Evolutionary conservation across 2,888 invertebrate genomes (phyloP).

Genomic region (Capitulum mitella): DNA sequence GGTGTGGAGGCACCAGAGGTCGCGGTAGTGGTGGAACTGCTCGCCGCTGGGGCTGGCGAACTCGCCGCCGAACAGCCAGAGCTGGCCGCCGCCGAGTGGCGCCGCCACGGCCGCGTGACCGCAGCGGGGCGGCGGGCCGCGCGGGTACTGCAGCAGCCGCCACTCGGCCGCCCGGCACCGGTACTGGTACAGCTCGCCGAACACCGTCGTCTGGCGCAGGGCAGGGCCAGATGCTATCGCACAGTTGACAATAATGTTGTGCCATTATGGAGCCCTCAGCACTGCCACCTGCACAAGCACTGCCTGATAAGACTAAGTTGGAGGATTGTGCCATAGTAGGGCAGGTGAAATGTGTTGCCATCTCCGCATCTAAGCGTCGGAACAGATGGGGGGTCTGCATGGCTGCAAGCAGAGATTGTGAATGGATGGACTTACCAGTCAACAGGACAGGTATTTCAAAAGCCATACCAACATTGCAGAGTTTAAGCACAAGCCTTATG

Average conservation of each 20-base stretch:
- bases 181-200: slow-evolving; percentile 73
- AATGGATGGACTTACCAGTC: no score
- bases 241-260: not conserved
- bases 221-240: no score
- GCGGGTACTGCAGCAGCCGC: slow-evolving; percentile 69
- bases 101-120: slow-evolving; percentile 78
- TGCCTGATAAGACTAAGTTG: no score
- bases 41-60: slow-evolving; percentile 81
- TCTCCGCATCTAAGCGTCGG: no score
- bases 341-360: no score
- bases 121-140: slow-evolving; percentile 79
- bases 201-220: slow-evolving; percentile 43
- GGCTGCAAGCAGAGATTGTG: no score
- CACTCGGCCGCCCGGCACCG: slow-evolving; percentile 71
- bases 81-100: slow-evolving; percentile 64
- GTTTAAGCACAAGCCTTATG: no score
- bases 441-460: no score
- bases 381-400: no score
- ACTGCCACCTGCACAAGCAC: no score
- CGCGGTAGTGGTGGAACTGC: slow-evolving; percentile 88
- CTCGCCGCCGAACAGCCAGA: slow-evolving; percentile 84
- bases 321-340: no score
- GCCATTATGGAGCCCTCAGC: not conserved
- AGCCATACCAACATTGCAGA: no score
- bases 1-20: slow-evolving; percentile 78